phyloP scores from a whole-genome alignment of 1,140 invertebrate species.

The Meloidogyne floridensis region DNA sequence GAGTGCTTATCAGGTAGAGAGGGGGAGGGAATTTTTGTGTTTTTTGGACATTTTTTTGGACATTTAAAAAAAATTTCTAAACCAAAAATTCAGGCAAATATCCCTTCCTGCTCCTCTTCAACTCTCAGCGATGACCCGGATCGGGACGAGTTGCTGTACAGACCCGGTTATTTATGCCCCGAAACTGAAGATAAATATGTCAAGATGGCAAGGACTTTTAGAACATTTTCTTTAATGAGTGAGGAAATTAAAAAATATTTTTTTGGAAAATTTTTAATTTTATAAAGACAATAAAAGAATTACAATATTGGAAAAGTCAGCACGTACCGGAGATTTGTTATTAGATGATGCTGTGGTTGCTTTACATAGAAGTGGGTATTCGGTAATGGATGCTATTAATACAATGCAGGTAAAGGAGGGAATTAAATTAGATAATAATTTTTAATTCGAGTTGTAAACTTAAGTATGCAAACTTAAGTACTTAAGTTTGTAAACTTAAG shows the following conservation, averaged over 20 bases:
- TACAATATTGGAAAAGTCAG: slow-evolving; percentile 44
- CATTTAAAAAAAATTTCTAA: slow-evolving; percentile 29
- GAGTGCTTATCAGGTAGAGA: slow-evolving; percentile 82
- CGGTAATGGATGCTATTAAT: slow-evolving; percentile 55
- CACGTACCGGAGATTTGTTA: slow-evolving; percentile 44
- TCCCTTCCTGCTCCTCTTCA: slow-evolving; percentile 45
- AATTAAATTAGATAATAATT: no score
- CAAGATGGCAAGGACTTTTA: slow-evolving; percentile 51
- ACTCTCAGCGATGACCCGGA: slow-evolving; percentile 54
- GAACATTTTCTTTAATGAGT: slow-evolving; percentile 38
- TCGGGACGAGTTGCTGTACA: slow-evolving; percentile 59
- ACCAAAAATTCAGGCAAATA: slow-evolving; percentile 43
- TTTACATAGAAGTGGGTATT: slow-evolving; percentile 60
- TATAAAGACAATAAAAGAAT: slow-evolving; percentile 39
- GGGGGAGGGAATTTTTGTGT: no score
- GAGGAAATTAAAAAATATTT: background rate
- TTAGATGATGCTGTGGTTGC: slow-evolving; percentile 52
- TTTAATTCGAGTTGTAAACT: no score
- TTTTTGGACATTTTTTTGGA: slow-evolving; percentile 27
- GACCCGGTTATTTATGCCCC: slow-evolving; percentile 49
- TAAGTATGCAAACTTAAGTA: no score
- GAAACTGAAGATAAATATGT: slow-evolving; percentile 54
- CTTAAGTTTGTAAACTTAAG: no score
- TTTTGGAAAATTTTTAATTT: background rate
- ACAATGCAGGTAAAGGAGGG: slow-evolving; percentile 34